A percentile compares a stretch with the other conserved stretches of the same genome.
Conservation (phyloP, 64 coral and sea anemone species). For the Montipora cactus region DNA sequence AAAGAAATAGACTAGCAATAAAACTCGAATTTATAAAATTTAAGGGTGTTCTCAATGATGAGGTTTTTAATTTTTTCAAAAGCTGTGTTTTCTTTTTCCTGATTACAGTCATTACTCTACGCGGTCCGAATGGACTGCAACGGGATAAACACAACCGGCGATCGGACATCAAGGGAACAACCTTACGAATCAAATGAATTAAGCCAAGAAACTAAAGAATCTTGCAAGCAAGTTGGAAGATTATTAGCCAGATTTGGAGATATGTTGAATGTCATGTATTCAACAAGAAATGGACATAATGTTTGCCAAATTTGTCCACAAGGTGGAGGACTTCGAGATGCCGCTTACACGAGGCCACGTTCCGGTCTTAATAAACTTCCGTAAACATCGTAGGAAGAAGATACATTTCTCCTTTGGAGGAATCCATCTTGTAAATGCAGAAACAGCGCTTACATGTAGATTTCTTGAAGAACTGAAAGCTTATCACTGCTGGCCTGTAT, state of each 20-base stretch:
- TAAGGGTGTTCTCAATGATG: background rate
- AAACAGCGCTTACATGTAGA: too few relatives aligned
- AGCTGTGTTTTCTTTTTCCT: too few relatives aligned
- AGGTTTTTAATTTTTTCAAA: background rate
- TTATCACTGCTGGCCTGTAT: background rate
- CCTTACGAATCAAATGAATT: background rate
- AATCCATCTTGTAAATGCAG: background rate
- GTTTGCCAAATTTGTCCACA: background rate
- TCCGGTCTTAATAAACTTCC: slow-evolving; percentile 34
- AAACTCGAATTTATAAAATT: background rate
- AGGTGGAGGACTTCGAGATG: background rate
- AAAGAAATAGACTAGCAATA: too few relatives aligned
- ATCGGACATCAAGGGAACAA: background rate
- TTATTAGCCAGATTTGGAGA: slow-evolving; percentile 61
- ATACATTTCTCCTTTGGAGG: background rate
- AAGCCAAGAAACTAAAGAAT: slow-evolving; percentile 45
- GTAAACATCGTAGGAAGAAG: slow-evolving; percentile 19
- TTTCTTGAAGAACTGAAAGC: too few relatives aligned
- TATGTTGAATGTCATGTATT: background rate
- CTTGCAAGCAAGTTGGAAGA: slow-evolving; percentile 31
- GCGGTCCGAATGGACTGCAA: background rate
- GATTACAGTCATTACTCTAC: background rate
- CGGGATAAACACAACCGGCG: background rate
- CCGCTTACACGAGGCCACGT: slow-evolving; percentile 12
- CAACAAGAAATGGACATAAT: slow-evolving; percentile 13